Base-by-base conservation (phyloP, 2,888 invertebrate species). In the Serrognathus titanus region DNA sequence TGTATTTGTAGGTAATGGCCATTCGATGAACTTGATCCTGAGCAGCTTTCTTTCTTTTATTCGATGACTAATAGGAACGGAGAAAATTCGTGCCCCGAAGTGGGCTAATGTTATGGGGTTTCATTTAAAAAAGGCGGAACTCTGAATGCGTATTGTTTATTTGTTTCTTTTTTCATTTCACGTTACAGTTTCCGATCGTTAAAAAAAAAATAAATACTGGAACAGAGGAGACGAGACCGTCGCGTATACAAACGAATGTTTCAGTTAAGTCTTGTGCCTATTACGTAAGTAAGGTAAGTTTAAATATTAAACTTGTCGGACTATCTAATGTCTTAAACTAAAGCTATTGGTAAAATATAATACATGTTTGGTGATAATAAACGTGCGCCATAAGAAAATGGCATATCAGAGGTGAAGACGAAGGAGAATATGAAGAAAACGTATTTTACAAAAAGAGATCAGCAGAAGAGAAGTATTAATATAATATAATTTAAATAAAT, bases 1-100 rank as follows among this genome's bases (percentile, higher is more conserved):
- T 74, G 68, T 72, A 69, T 71, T 70, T 71, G 67, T 73, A 66
- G 76, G 75, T 73, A 69, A 75, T 69, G 67, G 66, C 67, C 67
- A 71, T 71, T 69, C 70, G 67, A 66, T 70, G 73, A 75, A 74
- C 74, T 74, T 70, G 68, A 62, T 64, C 60, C 63, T 63, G 58
- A 51, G 37, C 24, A 55, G 55, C 58, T 58, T 58, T 58, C 57
- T 53, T 53, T 47, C 37, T 52, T 16, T 31, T 48, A 10, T 36
- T 39, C 43, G 35, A 49, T 49, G 54, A 50, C 37, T 55, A 55
- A 54, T 49, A 45, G 49, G 54, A 55, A 41, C 31, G 12, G 31
- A 24, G 41, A 48, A 46, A 48, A 48, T 20, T 38, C 10, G 39
- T 24, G 53, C 16, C 24, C 8, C 31, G 16, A 20, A 48, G 36